Evolutionary conservation across 2,113 vertebrate species (phyloP), one percentile per base, ranked within the genome.

Genomic region (Rana temporaria): DNA sequence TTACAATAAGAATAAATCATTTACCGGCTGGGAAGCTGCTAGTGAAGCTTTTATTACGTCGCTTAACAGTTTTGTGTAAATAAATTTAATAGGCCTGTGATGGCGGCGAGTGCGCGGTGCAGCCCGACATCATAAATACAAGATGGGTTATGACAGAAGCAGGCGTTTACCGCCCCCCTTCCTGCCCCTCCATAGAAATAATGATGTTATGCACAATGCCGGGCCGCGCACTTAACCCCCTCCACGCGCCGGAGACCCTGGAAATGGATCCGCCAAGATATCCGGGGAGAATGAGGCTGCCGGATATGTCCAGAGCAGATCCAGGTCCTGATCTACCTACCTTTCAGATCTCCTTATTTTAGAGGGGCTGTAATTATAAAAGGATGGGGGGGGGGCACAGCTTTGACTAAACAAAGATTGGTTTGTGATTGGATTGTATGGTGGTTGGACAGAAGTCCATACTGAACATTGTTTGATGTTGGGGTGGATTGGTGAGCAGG

Each of bases 21-120:
- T 83, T 76, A 83, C 81, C 60, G 71, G 52, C 71, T 75, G 53
- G 34, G 81, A 76, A 83, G 81, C 71, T 83, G 63, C 63, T 34
- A 64, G 53, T 76, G 81, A 83, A 83, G 81, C 62, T 83, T 83
- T 83, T 83, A 83, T 48, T 83, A 48, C 81, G n/a, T 76, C 72
- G 81, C 81, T 83, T 83, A 83, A 83, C 81, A 83, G 72, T 83
- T 83, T 82, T 83, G 81, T 83, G 81, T 83, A 83, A 83, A 83
- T 83, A 83, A 83, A 76, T 83, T 83, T 83, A 83, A 83, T 83
- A 76, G 81, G 81, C 80, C 57, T 76, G 71, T 74, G 71, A 66
- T 76, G 59, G 64, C 81, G 76, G 15, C 68, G 53, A 83, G 81
- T 60, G 64, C 71, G 68, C 63, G 76, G 81, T 82, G 71, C 55